These are phyloP conservation scores for Phocides pigmalion DNA, from an alignment of 1,140 invertebrate genomes.

Conservation along the genomic window DNA sequence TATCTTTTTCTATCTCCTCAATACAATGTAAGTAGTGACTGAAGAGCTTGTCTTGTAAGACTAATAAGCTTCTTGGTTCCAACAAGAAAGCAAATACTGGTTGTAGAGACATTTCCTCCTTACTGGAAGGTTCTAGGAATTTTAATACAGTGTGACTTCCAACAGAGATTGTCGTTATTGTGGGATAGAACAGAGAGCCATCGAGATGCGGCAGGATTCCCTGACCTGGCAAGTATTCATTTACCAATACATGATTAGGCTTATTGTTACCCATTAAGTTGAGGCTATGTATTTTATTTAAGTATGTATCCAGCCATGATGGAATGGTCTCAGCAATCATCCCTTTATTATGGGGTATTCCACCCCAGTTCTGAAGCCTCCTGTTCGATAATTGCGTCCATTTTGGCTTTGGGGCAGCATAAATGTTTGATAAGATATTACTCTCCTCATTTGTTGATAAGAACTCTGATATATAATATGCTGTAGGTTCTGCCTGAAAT, in stretches of 20 bases:
- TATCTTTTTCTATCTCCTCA: constrained; percentile 89
- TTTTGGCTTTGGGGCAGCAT: constrained; percentile 94
- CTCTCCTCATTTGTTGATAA: constrained; percentile 93
- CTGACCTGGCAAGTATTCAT: constrained; percentile 97
- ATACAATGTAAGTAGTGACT: constrained; percentile 95
- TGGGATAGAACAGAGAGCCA: constrained; percentile 96
- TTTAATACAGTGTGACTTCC: constrained; percentile 95
- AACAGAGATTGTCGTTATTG: constrained; percentile 95
- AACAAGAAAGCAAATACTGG: constrained; percentile 89
- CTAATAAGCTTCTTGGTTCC: constrained; percentile 94
- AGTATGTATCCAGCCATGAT: constrained; percentile 90
- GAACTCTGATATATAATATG: constrained; percentile 96
- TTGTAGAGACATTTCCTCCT: constrained; percentile 43
- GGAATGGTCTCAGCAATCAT: constrained; percentile 97
- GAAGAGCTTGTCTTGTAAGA: constrained; percentile 94
- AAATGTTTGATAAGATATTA: constrained; percentile 88
- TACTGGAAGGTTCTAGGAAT: constrained; percentile 87
- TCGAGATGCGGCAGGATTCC: constrained; percentile 98
- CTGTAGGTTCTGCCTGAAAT: constrained; percentile 87
- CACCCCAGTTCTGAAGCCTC: constrained; percentile 98
- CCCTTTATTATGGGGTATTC: constrained; percentile 95
- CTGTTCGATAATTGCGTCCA: constrained; percentile 97
- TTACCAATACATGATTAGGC: constrained; percentile 98
- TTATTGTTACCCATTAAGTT: constrained; percentile 90
- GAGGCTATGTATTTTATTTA: constrained; percentile 89